phyloP scores from a whole-genome alignment of 64 coral and sea anemone genomes.

The Platygyra sinensis region DNA sequence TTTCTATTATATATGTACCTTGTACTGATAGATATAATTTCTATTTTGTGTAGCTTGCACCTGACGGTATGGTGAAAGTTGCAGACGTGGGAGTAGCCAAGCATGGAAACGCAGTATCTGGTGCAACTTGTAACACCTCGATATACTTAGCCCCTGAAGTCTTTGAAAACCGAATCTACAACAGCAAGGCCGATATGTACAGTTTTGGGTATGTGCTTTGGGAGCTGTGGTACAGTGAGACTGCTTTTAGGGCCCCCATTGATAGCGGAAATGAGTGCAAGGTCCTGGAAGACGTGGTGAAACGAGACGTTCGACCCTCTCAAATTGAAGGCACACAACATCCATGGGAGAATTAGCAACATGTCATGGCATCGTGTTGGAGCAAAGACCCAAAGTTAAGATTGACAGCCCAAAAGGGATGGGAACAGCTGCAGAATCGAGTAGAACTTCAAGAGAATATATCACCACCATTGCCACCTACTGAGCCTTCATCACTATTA shows the following conservation, averaged over 20 bases:
- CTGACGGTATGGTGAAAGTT: not conserved
- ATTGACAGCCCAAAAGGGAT: not conserved
- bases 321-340: not conserved
- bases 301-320: not conserved
- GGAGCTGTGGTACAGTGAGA: conserved; percentile 32
- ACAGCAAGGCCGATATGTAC: conserved; percentile 4
- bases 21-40: not conserved
- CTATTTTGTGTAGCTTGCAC: not conserved
- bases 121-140: not conserved
- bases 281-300: not conserved
- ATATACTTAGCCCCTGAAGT: conserved; percentile 27
- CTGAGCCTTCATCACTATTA: no score
- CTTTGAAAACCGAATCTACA: not conserved
- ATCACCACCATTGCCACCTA: no score
- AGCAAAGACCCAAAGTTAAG: no score
- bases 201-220: conserved; percentile 41
- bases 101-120: conserved; percentile 5
- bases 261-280: no score
- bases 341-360: not conserved
- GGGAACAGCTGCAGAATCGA: not conserved
- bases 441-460: no score
- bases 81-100: conserved; percentile 31
- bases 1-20: no score
- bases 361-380: conserved; percentile 27
- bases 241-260: not conserved